phyloP scores from a whole-genome alignment of 1,140 invertebrate species.

The Drosophila obscura region DNA sequence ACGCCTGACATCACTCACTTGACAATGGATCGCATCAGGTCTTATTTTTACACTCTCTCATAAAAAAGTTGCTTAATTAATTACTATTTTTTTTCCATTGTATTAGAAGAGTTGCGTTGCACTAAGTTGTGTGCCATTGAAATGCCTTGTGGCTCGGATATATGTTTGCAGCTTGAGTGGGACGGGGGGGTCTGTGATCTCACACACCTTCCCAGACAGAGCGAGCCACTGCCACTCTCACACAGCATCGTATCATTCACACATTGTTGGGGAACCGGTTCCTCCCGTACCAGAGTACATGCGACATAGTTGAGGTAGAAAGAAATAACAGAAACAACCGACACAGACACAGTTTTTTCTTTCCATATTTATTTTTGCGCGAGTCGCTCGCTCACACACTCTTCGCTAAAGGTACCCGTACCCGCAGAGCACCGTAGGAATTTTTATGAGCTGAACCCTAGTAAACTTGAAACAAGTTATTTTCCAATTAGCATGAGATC shows the following conservation, averaged over 20 bases:
- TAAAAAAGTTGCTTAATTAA: constrained; percentile 58
- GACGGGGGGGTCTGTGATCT: background rate
- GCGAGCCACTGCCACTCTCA: constrained; percentile 18
- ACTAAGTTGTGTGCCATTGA: constrained; percentile 45
- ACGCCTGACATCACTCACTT: constrained; percentile 58
- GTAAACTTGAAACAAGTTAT: constrained; percentile 58
- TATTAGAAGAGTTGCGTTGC: constrained; percentile 57
- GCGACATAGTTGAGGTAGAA: constrained; percentile 60
- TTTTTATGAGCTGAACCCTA: constrained; percentile 41
- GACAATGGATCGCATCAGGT: constrained; percentile 8
- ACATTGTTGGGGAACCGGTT: constrained; percentile 58
- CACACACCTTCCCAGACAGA: constrained; percentile 1
- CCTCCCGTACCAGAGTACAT: constrained; percentile 46
- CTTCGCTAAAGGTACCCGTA: constrained; percentile 17
- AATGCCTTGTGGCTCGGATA: constrained; percentile 40
- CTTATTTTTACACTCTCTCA: constrained; percentile 25
- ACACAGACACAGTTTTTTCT: constrained; percentile 30
- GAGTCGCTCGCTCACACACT: constrained; percentile 34
- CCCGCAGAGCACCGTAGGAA: constrained; percentile 37
- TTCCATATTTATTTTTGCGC: constrained; percentile 28
- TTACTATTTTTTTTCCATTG: constrained; percentile 44
- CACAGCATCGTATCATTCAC: constrained; percentile 66
- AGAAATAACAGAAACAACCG: constrained; percentile 36
- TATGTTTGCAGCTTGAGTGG: background rate
- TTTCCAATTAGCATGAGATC: constrained; percentile 40